Evolutionary conservation across 2,797 vertebrate genomes (phyloP).

Genomic region (Catostomus latipinnis): DNA sequence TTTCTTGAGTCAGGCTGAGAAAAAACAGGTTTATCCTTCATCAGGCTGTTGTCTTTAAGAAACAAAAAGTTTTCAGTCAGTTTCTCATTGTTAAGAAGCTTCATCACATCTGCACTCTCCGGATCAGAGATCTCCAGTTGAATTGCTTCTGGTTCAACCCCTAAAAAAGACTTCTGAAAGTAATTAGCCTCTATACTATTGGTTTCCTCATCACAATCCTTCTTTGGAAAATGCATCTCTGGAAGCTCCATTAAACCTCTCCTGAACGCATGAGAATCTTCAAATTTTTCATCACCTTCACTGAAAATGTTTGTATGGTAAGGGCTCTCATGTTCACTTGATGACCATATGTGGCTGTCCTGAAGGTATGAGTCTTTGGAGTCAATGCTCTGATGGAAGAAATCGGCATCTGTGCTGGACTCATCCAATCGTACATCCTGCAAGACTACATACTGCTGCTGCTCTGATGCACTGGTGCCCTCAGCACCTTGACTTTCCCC

Average conservation of each 20-base stretch:
- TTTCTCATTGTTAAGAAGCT: conserved; percentile 79
- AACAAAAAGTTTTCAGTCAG: conserved; percentile 88
- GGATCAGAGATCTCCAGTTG: conserved; percentile 64
- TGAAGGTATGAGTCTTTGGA: conserved; percentile 83
- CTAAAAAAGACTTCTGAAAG: conserved; percentile 73
- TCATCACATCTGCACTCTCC: conserved; percentile 67
- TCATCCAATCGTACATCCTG: conserved; percentile 86
- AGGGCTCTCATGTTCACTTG: conserved; percentile 86
- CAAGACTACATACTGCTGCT: conserved; percentile 78
- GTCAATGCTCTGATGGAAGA: conserved; percentile 87
- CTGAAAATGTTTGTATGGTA: conserved; percentile 84
- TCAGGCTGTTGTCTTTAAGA: conserved; percentile 86
- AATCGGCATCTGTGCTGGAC: conserved; percentile 88
- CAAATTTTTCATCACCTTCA: conserved; percentile 78
- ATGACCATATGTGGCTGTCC: conserved; percentile 81
- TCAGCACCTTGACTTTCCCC: conserved; percentile 72
- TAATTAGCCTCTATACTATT: conserved; percentile 59
- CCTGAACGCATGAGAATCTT: conserved; percentile 77
- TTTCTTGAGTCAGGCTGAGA: conserved; percentile 69
- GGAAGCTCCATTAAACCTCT: conserved; percentile 81
- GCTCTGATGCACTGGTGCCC: conserved; percentile 66
- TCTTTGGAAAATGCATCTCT: conserved; percentile 74
- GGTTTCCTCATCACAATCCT: conserved; percentile 43
- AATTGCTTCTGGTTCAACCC: conserved; percentile 70
- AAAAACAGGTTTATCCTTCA: conserved; percentile 76